Base-by-base conservation (phyloP, 2,888 invertebrate genomes). In the Linnaemya tessellans region DNA sequence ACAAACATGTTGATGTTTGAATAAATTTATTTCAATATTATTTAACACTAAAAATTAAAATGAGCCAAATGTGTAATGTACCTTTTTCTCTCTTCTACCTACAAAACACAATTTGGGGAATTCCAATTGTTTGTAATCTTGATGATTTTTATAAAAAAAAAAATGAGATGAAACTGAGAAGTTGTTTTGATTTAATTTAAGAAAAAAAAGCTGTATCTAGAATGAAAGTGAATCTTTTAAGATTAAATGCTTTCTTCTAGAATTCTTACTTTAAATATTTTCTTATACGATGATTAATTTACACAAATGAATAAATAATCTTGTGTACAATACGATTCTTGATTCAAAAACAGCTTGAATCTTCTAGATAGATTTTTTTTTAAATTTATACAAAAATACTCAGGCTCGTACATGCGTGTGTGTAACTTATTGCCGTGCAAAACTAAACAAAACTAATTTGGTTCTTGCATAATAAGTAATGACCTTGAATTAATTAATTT, bases 401-500 rank as follows among this genome's bases (percentile, higher is more conserved):
- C n/a, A n/a, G n/a, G n/a, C n/a, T n/a, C n/a, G n/a, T 30, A 30
- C 30, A 30, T n/a, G n/a, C 30, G 22, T 13, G 5, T 8, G 1
- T 60, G 35, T 35, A 60, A 60, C 11, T 18, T 18, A 10, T 60
- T 22, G 3, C 2, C 41, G 5, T 41, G 38, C 15, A 41, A 22
- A 64, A 62, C 13, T 20, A 11, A 62, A 41, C 11, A 5, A 41
- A 41, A 41, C 22, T 35, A 22, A 3, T 67, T 10, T 49, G 4
- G 35, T 18, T 35, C n/a, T 54, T 20, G 20, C 41, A 54, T 54
- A 68, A 54, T 38, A n/a, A 41, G 22, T 41, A 41, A 41, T 9
- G 67, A 67, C 67, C 67, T 67, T 67, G 67, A 67, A 67, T 67
- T 51, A 67, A 67, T 67, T 67, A 77, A 77, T 43, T 46, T 74